Evolutionary conservation across 2,797 vertebrate genomes (phyloP).

Genomic region (Poecilia gillii): DNA sequence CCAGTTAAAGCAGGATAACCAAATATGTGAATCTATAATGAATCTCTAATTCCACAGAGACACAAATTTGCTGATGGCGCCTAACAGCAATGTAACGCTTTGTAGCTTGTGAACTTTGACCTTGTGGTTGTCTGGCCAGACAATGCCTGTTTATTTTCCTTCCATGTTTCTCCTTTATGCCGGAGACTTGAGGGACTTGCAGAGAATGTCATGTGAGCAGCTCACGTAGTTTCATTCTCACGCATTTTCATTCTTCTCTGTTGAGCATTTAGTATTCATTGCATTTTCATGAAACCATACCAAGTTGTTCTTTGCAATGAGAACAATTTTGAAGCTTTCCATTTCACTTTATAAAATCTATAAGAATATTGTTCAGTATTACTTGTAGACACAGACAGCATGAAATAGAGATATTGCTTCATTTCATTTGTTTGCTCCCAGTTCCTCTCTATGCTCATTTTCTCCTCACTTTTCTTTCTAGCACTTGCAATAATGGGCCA

Average conservation of each 20-base stretch:
- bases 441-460: conserved; percentile 9
- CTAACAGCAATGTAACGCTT: conserved; percentile 25
- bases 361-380: conserved; percentile 42
- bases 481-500: conserved; percentile 58
- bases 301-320: background rate
- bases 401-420: conserved; percentile 32
- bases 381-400: conserved; percentile 40
- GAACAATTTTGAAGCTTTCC: background rate
- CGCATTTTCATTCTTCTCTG: conserved; percentile 13
- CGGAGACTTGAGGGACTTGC: conserved; percentile 37
- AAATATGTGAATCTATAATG: background rate
- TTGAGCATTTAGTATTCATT: background rate
- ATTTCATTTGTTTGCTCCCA: conserved; percentile 7
- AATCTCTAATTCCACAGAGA: background rate
- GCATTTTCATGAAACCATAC: background rate
- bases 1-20: background rate
- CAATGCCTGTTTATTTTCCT: conserved; percentile 42
- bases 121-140: conserved; percentile 27
- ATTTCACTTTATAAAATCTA: conserved; percentile 7
- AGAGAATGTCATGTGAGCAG: conserved; percentile 51
- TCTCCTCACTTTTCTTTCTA: conserved; percentile 21
- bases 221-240: conserved; percentile 16
- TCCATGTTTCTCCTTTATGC: conserved; percentile 33
- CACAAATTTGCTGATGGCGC: conserved; percentile 6
- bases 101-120: conserved; percentile 49